Conservation (phyloP, 2,113 vertebrate species). For the Podilymbus podiceps region DNA sequence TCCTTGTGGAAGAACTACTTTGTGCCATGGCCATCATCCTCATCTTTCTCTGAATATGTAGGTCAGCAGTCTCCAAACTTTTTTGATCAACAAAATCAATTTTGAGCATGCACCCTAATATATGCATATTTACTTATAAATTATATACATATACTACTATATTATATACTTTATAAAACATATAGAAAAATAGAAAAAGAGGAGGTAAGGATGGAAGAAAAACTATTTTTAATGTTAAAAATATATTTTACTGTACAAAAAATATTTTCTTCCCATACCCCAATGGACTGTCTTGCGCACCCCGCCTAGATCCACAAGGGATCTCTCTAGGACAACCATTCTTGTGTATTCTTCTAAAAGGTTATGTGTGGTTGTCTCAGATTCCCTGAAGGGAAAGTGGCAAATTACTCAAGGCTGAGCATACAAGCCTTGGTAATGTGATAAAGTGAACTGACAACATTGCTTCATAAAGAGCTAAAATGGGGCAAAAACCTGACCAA, state of each 20-base stretch:
- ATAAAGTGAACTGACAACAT: background rate
- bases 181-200: background rate
- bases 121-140: background rate
- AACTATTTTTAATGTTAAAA: background rate
- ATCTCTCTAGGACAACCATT: background rate
- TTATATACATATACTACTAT: background rate
- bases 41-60: background rate
- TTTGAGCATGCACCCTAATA: background rate
- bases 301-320: background rate
- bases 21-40: background rate
- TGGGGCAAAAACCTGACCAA: background rate
- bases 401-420: background rate
- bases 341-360: background rate
- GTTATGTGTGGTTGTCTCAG: background rate
- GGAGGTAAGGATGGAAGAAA: background rate
- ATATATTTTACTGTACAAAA: background rate
- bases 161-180: background rate
- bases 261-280: background rate
- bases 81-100: background rate
- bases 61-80: background rate
- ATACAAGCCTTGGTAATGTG: background rate
- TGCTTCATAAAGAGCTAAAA: background rate
- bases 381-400: background rate
- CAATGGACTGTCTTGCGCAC: background rate
- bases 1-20: background rate